Conservation (phyloP, 2,113 vertebrate species). For the Phaetusa simplex region DNA sequence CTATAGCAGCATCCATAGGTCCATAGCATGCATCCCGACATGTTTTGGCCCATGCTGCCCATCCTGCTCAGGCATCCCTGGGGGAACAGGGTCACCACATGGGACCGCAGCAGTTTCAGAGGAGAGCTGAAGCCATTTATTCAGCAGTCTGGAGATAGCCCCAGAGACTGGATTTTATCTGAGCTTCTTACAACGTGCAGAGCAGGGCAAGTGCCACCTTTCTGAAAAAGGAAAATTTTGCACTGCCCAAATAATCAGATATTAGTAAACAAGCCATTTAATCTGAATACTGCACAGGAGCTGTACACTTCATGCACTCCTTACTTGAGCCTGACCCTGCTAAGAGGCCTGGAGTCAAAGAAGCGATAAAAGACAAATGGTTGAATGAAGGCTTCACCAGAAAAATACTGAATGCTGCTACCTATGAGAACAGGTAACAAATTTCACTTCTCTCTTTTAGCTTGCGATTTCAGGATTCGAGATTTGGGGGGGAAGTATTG, state of each 20-base stretch:
- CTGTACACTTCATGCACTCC: constrained; percentile 78
- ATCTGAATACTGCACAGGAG: constrained; percentile 58
- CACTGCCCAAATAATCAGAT: neutral
- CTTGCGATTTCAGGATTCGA: neutral
- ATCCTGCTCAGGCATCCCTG: neutral
- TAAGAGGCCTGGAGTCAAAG: constrained; percentile 77
- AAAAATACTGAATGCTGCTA: constrained; percentile 65
- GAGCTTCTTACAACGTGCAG: neutral
- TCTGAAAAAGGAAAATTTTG: neutral
- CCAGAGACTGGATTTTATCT: neutral
- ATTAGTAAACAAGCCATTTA: neutral
- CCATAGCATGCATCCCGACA: neutral
- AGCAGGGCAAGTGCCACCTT: neutral
- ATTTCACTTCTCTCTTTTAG: neutral
- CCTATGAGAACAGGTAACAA: constrained; percentile 78
- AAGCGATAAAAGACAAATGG: constrained; percentile 81
- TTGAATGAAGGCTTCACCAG: constrained; percentile 77
- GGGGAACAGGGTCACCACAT: rapidly evolving
- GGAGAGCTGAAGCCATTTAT: neutral
- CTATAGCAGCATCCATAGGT: neutral
- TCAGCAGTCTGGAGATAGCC: neutral
- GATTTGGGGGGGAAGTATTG: neutral
- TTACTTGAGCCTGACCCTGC: constrained; percentile 81
- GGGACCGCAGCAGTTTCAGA: neutral
- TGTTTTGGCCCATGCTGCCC: neutral